Percentiles rank a stretch among this genome's conserved stretches.
These are phyloP conservation scores for Xiphophorus hellerii DNA, from an alignment of 2,113 vertebrate genomes.

Conservation along the genomic window DNA sequence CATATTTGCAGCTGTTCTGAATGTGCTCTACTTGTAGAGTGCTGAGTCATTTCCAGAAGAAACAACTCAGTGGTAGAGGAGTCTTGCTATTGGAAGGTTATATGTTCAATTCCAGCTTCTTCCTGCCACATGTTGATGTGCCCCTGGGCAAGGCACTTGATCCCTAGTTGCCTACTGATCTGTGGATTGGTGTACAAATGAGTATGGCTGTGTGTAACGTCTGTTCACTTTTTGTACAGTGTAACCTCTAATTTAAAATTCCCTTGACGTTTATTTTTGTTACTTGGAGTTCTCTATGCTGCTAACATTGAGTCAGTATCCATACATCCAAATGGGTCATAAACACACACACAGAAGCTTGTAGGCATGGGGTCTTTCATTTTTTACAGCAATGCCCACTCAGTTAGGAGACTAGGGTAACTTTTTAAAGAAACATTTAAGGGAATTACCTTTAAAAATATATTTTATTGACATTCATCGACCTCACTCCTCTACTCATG, in stretches of 20 bases:
- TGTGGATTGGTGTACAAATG: no score
- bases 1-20: neutral
- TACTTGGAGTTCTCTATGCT: neutral
- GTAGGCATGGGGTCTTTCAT: neutral
- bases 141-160: no score
- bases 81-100: no score
- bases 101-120: no score
- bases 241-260: neutral
- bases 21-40: neutral
- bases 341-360: neutral
- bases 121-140: no score
- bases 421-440: no score
- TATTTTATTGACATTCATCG: neutral
- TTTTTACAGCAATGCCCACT: neutral
- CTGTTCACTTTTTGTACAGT: neutral
- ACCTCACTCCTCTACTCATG: conserved; percentile 13
- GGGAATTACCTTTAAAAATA: neutral
- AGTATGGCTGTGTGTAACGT: no score
- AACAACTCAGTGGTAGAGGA: no score
- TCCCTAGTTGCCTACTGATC: no score
- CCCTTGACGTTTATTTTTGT: neutral
- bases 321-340: neutral
- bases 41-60: neutral
- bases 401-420: no score
- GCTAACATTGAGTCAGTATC: neutral